phyloP scores from a whole-genome alignment of 2,113 vertebrate genomes.

The Pelecanoides urinatrix region DNA sequence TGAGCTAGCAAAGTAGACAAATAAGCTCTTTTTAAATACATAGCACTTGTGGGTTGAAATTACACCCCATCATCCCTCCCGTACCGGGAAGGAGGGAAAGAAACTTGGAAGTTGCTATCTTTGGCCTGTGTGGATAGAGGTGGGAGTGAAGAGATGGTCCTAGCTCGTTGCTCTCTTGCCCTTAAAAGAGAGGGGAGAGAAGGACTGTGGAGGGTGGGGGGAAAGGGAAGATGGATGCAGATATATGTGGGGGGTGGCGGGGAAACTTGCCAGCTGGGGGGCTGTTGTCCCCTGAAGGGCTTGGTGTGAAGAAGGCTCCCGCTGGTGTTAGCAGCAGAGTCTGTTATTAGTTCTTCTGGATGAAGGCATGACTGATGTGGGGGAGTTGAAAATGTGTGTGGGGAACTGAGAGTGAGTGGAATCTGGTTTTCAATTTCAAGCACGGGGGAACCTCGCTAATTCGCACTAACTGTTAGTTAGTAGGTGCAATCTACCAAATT shows the following conservation, averaged over 20 bases:
- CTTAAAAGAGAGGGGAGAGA: neutral
- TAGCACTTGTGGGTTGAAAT: neutral
- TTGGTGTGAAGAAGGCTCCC: neutral
- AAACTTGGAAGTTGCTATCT: neutral
- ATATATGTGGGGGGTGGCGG: neutral
- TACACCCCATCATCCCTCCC: neutral
- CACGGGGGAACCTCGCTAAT: slow-evolving; percentile 75
- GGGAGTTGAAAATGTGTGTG: slow-evolving; percentile 22
- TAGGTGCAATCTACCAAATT: slow-evolving; percentile 51
- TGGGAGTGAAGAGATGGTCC: slow-evolving; percentile 39
- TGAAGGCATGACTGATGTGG: slow-evolving; percentile 51
- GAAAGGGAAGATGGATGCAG: slow-evolving; percentile 15
- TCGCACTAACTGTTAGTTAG: slow-evolving; percentile 51
- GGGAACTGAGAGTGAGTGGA: slow-evolving; percentile 57
- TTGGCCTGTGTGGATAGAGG: slow-evolving; percentile 41
- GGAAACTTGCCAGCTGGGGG: neutral
- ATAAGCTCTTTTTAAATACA: neutral
- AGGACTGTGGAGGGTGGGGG: neutral
- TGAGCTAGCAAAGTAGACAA: neutral
- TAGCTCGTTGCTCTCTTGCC: neutral
- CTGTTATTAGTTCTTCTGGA: slow-evolving; percentile 12
- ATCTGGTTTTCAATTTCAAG: slow-evolving; percentile 56
- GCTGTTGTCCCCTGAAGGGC: neutral
- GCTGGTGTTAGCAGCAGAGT: neutral
- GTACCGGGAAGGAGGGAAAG: neutral